Percentiles rank a stretch among this genome's conserved stretches.
phyloP scores from a whole-genome alignment of 2,113 vertebrate species.

The Pantherophis guttatus region DNA sequence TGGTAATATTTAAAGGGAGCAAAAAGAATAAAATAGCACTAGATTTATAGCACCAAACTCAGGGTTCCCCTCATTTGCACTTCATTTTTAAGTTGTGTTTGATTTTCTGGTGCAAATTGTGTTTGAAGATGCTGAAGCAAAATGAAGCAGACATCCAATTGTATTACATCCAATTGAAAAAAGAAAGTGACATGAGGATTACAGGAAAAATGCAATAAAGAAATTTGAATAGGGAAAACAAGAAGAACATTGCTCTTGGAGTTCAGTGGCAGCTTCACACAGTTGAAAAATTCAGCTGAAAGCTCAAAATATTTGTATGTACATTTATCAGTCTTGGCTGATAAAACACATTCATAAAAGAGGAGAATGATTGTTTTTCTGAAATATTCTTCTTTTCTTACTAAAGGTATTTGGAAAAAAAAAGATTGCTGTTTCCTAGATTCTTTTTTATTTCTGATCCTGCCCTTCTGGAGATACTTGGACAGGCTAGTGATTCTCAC shows the following conservation, averaged over 20 bases:
- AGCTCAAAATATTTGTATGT: background rate
- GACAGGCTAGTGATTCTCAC: constrained; percentile 80
- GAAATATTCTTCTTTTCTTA: constrained; percentile 40
- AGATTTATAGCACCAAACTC: background rate
- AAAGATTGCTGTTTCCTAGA: constrained; percentile 75
- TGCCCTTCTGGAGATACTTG: constrained; percentile 78
- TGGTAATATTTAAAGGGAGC: background rate
- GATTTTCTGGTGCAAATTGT: background rate
- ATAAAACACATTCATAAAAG: background rate
- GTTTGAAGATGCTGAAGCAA: background rate
- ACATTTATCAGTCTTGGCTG: background rate
- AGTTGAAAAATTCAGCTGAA: background rate
- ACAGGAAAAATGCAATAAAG: background rate
- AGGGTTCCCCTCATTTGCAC: background rate
- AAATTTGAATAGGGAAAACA: background rate
- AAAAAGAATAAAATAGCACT: background rate
- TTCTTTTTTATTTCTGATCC: constrained; percentile 82
- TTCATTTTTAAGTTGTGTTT: background rate
- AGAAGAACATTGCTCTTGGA: background rate
- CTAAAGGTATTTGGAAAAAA: constrained; percentile 78
- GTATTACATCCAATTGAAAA: background rate
- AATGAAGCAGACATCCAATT: background rate
- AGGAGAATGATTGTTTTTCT: constrained; percentile 8
- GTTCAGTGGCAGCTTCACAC: background rate
- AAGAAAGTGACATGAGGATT: background rate